A percentile compares a stretch with the other conserved stretches of the same genome.
These are phyloP conservation scores for Xestoiulus laeticollis DNA, from an alignment of 2,888 invertebrate species.

Conservation along the genomic window DNA sequence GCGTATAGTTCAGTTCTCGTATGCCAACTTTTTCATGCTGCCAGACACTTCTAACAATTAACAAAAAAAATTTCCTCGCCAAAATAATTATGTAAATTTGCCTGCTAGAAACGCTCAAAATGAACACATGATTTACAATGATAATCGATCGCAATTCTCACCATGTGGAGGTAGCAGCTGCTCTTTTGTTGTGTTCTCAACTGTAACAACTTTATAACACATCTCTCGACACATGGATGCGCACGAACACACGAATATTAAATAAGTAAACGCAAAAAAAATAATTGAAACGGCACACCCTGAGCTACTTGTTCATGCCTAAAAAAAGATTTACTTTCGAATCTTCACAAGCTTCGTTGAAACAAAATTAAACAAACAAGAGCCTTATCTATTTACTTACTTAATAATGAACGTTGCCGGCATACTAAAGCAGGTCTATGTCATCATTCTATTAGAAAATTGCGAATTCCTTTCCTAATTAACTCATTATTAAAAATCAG, in stretches of 20 bases:
- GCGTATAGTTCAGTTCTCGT: too few species aligned
- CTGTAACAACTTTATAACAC: conserved; percentile 29
- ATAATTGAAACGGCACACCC: not conserved
- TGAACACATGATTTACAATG: not conserved
- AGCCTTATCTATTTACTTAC: conserved; percentile 24
- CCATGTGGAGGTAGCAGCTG: conserved; percentile 29
- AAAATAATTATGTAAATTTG: conserved; percentile 16
- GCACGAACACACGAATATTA: conserved; percentile 37
- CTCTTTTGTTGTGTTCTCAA: conserved; percentile 28
- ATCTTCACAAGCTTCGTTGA: not conserved
- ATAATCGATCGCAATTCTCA: conserved; percentile 28
- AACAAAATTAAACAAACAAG: not conserved
- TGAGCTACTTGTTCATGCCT: not conserved
- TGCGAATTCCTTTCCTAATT: not conserved
- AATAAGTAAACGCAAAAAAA: conserved; percentile 18
- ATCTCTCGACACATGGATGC: conserved; percentile 17
- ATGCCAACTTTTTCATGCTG: not conserved
- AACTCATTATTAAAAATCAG: conserved; percentile 21
- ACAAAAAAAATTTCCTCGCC: not conserved
- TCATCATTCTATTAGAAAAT: not conserved
- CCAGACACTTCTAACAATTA: not conserved
- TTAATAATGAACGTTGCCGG: not conserved
- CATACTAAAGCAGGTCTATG: not conserved
- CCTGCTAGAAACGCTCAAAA: not conserved
- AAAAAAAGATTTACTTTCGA: not conserved